Conservation (phyloP, 2,113 vertebrate species). For the Mormyrus iriodes region DNA sequence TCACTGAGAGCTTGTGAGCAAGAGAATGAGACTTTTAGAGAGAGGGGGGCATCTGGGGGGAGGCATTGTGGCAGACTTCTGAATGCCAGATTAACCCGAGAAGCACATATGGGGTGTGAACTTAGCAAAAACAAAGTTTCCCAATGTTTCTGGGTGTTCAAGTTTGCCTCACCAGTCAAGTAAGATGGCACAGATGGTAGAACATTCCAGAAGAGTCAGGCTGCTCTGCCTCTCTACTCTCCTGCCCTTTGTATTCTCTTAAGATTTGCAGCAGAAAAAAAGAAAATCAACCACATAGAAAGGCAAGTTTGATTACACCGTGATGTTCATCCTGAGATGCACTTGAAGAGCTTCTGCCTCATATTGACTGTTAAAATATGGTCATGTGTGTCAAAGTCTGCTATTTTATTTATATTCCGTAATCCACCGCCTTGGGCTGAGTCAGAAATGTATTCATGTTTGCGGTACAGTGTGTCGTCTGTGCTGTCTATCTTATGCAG, state of each 20-base stretch:
- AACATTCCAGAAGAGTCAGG: not conserved
- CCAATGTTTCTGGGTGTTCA: conserved; percentile 1
- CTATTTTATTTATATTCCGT: not conserved
- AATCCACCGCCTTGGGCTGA: not conserved
- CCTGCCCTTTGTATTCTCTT: not conserved
- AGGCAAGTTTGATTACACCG: not conserved
- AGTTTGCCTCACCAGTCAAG: not conserved
- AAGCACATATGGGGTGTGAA: conserved; percentile 10
- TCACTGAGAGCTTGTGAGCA: not conserved
- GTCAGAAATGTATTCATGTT: not conserved
- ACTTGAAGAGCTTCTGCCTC: not conserved
- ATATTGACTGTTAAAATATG: not conserved
- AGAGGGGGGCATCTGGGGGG: not conserved
- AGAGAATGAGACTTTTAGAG: not conserved
- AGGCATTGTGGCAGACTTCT: not conserved
- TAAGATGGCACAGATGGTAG: not conserved
- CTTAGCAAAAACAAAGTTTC: not conserved
- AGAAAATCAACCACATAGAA: not conserved
- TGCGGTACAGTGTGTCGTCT: not conserved
- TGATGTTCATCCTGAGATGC: not conserved
- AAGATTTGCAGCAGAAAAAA: not conserved
- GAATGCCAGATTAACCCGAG: conserved; percentile 1
- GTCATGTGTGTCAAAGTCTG: not conserved
- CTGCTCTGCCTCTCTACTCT: not conserved
- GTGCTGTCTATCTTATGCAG: not conserved